Evolutionary conservation across 2,797 vertebrate species (phyloP).

Genomic region (Fundulus diaphanus): DNA sequence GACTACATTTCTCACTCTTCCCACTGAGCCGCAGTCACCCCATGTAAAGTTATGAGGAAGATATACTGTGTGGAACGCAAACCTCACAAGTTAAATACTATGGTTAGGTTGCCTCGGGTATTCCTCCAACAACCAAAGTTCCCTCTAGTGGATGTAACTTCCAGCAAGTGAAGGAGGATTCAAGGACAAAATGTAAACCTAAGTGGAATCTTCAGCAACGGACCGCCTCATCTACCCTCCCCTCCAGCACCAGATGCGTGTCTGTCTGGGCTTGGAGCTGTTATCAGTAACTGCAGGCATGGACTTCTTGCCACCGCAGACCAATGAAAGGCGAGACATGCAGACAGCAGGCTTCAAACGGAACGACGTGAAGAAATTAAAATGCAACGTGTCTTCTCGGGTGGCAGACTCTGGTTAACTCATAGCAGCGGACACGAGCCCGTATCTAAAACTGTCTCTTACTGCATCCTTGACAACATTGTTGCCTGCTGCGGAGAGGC

Average conservation of each 20-base stretch:
- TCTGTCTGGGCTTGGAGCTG: constrained; percentile 20
- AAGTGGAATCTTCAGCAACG: constrained; percentile 59
- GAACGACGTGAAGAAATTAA: constrained; percentile 40
- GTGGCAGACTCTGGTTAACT: constrained; percentile 45
- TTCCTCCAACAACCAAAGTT: constrained; percentile 11
- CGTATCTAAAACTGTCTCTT: constrained; percentile 18
- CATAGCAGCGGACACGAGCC: constrained; percentile 27
- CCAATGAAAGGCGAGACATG: constrained; percentile 20
- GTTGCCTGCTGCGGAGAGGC: constrained; percentile 17
- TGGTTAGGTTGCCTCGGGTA: constrained; percentile 1
- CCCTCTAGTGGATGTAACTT: constrained; percentile 18
- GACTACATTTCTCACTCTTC: not conserved
- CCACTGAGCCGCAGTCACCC: not conserved
- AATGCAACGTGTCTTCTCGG: constrained; percentile 40
- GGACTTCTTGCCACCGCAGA: constrained; percentile 24
- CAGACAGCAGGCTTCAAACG: constrained; percentile 18
- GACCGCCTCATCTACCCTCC: constrained; percentile 6
- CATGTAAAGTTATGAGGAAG: not conserved
- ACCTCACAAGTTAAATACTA: not conserved
- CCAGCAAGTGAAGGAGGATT: constrained; percentile 14
- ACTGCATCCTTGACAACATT: constrained; percentile 16
- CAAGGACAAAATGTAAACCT: constrained; percentile 39
- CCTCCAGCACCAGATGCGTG: constrained; percentile 3
- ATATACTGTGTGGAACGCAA: not conserved
- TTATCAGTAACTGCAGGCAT: constrained; percentile 46